Percentiles rank a stretch among this genome's conserved stretches.
These are phyloP conservation scores for Heliconius hewitsoni DNA, from an alignment of 1,140 invertebrate genomes.

Conservation along the genomic window DNA sequence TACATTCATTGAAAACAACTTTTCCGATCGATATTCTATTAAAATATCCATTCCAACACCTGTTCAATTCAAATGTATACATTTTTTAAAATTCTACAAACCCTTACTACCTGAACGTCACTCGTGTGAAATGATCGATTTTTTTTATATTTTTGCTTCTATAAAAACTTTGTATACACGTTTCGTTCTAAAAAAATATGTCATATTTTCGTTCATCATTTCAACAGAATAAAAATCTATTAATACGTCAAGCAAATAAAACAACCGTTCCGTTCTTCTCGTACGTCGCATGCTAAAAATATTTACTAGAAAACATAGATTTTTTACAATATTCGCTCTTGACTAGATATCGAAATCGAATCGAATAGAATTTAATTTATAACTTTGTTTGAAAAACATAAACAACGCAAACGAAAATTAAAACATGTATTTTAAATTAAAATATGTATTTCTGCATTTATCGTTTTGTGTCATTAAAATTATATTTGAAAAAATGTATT, in stretches of 20 bases:
- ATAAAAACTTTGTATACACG: background rate
- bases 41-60: no score
- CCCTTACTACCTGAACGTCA: background rate
- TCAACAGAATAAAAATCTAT: background rate
- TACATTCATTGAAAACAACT: no score
- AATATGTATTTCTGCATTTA: no score
- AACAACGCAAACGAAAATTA: background rate
- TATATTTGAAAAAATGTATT: background rate
- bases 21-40: no score
- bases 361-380: background rate
- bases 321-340: background rate
- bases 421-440: no score
- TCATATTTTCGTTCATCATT: background rate
- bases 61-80: background rate
- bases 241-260: constrained; percentile 23
- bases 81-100: background rate
- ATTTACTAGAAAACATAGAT: background rate
- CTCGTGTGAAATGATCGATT: background rate
- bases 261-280: constrained; percentile 11
- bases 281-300: background rate
- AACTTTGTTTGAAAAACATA: background rate
- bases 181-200: background rate
- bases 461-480: no score
- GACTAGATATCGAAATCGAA: background rate
- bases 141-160: background rate